These are phyloP conservation scores for Bombus haemorrhoidalis DNA, from an alignment of 1,140 invertebrate species.

Conservation along the genomic window DNA sequence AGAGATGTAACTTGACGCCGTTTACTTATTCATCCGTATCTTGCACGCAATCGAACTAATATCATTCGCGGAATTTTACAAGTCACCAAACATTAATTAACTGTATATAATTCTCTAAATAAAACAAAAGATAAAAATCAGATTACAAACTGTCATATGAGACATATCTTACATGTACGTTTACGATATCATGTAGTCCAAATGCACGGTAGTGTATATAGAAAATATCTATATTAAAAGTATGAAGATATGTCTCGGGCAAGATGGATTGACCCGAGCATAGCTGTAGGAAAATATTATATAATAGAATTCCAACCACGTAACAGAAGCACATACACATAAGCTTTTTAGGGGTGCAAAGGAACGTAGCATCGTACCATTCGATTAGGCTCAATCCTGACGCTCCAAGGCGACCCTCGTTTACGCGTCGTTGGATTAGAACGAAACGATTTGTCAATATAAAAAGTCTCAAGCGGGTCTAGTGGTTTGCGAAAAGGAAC, in stretches of 20 bases:
- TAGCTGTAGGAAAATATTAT: slow-evolving; percentile 6
- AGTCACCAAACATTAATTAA: too few relatives aligned
- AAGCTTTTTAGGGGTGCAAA: slow-evolving; percentile 3
- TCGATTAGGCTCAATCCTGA: slow-evolving; percentile 45
- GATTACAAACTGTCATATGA: not conserved
- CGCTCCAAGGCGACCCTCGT: slow-evolving; percentile 12
- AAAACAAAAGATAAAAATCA: too few relatives aligned
- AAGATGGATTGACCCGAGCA: not conserved
- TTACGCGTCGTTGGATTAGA: slow-evolving; percentile 26
- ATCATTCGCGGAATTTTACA: too few relatives aligned
- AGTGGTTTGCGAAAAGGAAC: not conserved
- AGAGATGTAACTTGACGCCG: not conserved
- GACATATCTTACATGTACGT: not conserved
- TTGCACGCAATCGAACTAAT: too few relatives aligned
- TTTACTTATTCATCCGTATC: too few relatives aligned
- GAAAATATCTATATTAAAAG: not conserved
- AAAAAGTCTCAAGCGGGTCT: not conserved
- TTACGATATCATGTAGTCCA: too few relatives aligned
- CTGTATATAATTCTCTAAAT: too few relatives aligned
- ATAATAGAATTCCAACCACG: slow-evolving; percentile 11
- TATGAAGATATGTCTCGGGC: too few relatives aligned
- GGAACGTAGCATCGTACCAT: not conserved
- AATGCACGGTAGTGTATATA: too few relatives aligned
- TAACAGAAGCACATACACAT: not conserved
- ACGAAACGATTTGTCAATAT: slow-evolving; percentile 26